A percentile compares a stretch with the other conserved stretches of the same genome.
phyloP scores from a whole-genome alignment of 2,888 invertebrate genomes.

The Gisinianus flammeolus region DNA sequence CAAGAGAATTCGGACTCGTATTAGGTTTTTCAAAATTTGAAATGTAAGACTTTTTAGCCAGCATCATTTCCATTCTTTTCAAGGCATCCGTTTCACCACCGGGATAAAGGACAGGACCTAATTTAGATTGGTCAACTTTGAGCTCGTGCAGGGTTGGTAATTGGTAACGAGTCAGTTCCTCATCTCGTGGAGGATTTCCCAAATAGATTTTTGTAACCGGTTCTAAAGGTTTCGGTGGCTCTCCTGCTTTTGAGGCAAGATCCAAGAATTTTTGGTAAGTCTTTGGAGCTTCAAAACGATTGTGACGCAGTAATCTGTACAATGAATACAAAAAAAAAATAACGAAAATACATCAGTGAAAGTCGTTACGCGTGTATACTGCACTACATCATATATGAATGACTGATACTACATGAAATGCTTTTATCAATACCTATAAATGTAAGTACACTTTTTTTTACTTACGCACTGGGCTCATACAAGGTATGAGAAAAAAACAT shows the following conservation, averaged over 20 bases:
- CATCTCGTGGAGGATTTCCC: slow-evolving; percentile 72
- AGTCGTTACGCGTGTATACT: too few relatives aligned
- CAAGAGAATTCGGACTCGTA: slow-evolving; percentile 63
- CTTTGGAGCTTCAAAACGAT: slow-evolving; percentile 79
- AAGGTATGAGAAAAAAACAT: slow-evolving; percentile 81
- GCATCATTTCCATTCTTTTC: slow-evolving; percentile 70
- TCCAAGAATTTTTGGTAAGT: slow-evolving; percentile 88
- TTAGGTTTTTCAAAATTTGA: slow-evolving; percentile 66
- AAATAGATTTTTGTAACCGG: slow-evolving; percentile 67
- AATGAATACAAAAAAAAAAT: not conserved
- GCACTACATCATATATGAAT: too few relatives aligned
- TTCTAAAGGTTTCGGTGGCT: slow-evolving; percentile 76
- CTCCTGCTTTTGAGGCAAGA: slow-evolving; percentile 70
- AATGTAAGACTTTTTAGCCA: slow-evolving; percentile 80
- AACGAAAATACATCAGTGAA: too few relatives aligned
- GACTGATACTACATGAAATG: too few relatives aligned
- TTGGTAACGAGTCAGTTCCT: slow-evolving; percentile 80
- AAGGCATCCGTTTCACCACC: slow-evolving; percentile 79
- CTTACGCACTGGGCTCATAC: slow-evolving; percentile 77
- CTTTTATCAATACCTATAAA: too few relatives aligned
- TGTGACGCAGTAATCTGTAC: slow-evolving; percentile 76
- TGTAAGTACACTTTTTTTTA: slow-evolving; percentile 49
- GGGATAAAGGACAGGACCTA: slow-evolving; percentile 71
- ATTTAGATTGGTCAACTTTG: slow-evolving; percentile 62
- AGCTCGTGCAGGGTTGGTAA: slow-evolving; percentile 85